A percentile compares a stretch with the other conserved stretches of the same genome.
phyloP scores from a whole-genome alignment of 92 coral and sea anemone genomes.

The Parazoanthus swiftii region DNA sequence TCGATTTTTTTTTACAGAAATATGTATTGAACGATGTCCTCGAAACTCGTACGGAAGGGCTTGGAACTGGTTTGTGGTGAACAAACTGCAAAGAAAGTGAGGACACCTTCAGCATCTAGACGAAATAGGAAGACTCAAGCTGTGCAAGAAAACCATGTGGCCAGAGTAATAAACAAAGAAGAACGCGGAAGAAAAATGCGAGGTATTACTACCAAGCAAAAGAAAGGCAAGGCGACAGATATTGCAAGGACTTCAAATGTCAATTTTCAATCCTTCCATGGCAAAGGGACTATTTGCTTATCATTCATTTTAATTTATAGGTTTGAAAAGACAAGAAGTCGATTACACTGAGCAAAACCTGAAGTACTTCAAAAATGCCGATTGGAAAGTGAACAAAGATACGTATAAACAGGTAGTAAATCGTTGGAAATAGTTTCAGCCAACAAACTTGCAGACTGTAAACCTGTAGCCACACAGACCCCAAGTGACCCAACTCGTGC shows the following conservation, averaged over 20 bases:
- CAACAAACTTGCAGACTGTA: not conserved
- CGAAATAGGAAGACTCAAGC: not conserved
- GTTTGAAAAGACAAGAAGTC: slow-evolving; percentile 27
- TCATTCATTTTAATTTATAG: not conserved
- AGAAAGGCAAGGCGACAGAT: slow-evolving; percentile 3
- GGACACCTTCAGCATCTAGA: slow-evolving; percentile 30
- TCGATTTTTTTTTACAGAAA: not conserved
- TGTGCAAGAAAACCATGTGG: not conserved
- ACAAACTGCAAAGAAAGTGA: slow-evolving; percentile 10
- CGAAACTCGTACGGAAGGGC: slow-evolving; percentile 82
- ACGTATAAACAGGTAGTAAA: slow-evolving; percentile 65
- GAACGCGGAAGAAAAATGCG: slow-evolving; percentile 19
- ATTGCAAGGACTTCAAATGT: slow-evolving; percentile 7
- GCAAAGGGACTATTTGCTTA: not conserved
- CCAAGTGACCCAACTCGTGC: too few species aligned
- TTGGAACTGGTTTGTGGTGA: slow-evolving; percentile 73
- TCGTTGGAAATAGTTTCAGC: not conserved
- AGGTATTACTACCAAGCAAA: not conserved
- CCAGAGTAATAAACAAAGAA: not conserved
- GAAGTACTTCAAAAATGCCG: slow-evolving; percentile 61
- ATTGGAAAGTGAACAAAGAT: slow-evolving; percentile 75
- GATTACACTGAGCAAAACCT: slow-evolving; percentile 78
- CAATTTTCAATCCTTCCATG: too few species aligned
- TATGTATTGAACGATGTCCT: slow-evolving; percentile 62
- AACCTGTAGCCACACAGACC: not conserved